Base-by-base conservation (phyloP, 2,797 vertebrate genomes). In the Bovichtus variegatus region DNA sequence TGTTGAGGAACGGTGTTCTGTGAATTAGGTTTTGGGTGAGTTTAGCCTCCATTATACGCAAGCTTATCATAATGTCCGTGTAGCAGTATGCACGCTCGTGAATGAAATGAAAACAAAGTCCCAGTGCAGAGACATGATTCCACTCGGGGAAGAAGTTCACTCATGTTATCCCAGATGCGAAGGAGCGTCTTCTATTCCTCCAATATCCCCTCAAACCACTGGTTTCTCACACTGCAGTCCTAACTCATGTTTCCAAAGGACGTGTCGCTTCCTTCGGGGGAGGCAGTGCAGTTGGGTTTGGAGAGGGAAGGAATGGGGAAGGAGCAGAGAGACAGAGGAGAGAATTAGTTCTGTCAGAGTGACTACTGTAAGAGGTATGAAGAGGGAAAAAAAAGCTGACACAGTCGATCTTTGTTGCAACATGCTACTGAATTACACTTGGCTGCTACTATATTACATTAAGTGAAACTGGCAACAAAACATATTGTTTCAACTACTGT, bases 221-320 rank as follows among this genome's bases (percentile, higher is more conserved):
- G 29, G 69, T 74, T 66, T 51, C 77, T 82, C 65, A 51, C 41
- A 21, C 46, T 44, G 62, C 71, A 81, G 72, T 82, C 71, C 71
- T 66, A 74, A 71, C 65, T 96, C 87, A 93, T 72, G 92, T 83
- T 74, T 91, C 89, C 72, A 90, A 64, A 70, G 84, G 89, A 89
- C 81, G 88, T 15, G 92, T 94, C 18, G 80, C 94, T 95, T 95
- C 86, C 95, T 95, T 90, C 84, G 87, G 83, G 76, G 80, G 49
- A 76, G 73, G 88, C 73, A 57, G 66, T 6, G 75, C 54, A 76
- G 76, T 81, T 83, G 70, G 49, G 81, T 87, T 86, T 85, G 65
- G 71, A 79, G 73, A 81, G 0, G 43, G 74, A 68, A 85, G 77
- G 85, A 82, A 85, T 64, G 54, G 75, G 67, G 67, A 84, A 61